phyloP scores from a whole-genome alignment of 2,113 vertebrate species.

The Daubentonia madagascariensis region DNA sequence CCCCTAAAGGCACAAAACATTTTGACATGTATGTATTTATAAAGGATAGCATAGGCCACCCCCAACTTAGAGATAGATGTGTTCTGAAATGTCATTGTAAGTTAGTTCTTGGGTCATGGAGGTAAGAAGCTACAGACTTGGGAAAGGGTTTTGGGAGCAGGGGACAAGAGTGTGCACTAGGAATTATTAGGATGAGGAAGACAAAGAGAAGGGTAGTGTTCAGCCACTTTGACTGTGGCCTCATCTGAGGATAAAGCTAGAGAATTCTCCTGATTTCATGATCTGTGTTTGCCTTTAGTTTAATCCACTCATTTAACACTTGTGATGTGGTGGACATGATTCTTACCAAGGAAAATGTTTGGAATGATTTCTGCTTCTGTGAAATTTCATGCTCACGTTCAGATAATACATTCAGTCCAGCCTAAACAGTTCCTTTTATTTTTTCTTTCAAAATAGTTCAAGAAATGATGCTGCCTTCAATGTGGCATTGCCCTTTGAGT shows the following conservation, averaged over 20 bases:
- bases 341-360: not conserved
- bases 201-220: not conserved
- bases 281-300: not conserved
- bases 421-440: not conserved
- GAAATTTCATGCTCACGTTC: not conserved
- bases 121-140: not conserved
- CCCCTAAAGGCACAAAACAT: not conserved
- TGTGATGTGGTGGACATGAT: not conserved
- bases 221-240: not conserved
- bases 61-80: not conserved
- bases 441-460: not conserved
- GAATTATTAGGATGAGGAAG: not conserved
- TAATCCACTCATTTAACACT: not conserved
- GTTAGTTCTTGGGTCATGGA: not conserved
- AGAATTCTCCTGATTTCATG: not conserved
- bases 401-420: not conserved
- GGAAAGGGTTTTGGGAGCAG: not conserved
- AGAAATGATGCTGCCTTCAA: not conserved
- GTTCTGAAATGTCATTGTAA: not conserved
- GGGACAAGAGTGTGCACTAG: not conserved
- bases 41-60: not conserved
- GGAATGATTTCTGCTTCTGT: conserved; percentile 13
- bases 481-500: conserved; percentile 24
- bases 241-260: not conserved
- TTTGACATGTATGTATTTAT: not conserved